These are phyloP conservation scores for Seladonia tumulorum DNA, from an alignment of 2,888 invertebrate genomes.

Conservation along the genomic window DNA sequence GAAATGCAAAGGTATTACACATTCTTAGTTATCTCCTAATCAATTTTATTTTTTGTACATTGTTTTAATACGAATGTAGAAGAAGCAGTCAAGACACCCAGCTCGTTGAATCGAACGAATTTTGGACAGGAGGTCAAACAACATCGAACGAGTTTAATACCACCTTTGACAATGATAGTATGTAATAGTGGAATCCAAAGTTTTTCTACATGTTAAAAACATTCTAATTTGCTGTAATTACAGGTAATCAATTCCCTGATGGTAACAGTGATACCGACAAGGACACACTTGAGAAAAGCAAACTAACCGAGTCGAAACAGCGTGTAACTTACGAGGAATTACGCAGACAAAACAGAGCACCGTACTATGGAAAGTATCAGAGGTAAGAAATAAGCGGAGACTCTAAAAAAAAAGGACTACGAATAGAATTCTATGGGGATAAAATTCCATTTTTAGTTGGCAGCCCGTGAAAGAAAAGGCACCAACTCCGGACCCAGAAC, in stretches of 20 bases:
- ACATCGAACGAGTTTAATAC: not conserved
- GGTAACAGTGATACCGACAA: not conserved
- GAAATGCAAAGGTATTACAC: not conserved
- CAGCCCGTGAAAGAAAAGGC: no score
- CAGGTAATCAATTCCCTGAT: constrained; percentile 15
- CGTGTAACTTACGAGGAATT: constrained; percentile 53
- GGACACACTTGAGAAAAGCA: not conserved
- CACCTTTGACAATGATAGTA: not conserved
- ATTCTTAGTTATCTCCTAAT: not conserved
- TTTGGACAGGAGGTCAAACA: not conserved
- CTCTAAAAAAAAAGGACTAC: not conserved
- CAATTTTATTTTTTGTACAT: not conserved
- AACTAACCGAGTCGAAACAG: constrained; percentile 13
- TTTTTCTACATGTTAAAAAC: not conserved
- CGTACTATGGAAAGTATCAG: not conserved
- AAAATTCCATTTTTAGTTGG: constrained; percentile 14
- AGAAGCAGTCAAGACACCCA: not conserved
- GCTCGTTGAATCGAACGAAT: not conserved
- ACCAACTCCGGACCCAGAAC: not conserved
- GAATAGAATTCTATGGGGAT: not conserved
- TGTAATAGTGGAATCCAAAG: not conserved
- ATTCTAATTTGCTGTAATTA: not conserved
- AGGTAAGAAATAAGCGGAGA: not conserved
- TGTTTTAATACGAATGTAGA: not conserved
- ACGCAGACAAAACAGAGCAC: constrained; percentile 36